Percentiles rank a stretch among this genome's conserved stretches.
Evolutionary conservation across 2,797 vertebrate species (phyloP).

Genomic region (Amniataba percoides): DNA sequence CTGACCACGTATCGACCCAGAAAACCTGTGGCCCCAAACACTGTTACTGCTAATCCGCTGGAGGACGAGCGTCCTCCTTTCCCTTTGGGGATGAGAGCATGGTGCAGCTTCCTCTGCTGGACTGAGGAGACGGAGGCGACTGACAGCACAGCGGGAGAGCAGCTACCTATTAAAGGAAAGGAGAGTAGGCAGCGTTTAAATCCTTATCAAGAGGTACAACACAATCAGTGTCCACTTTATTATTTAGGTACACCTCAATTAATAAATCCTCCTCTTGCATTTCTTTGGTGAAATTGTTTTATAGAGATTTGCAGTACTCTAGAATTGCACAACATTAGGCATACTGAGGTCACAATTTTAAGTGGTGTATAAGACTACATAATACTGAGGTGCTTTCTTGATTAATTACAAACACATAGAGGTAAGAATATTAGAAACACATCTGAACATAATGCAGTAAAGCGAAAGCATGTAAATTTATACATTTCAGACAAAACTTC

Average conservation of each 20-base stretch:
- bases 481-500: no score
- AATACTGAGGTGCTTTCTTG: no score
- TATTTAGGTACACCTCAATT: no score
- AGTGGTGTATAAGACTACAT: no score
- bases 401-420: no score
- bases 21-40: slow-evolving; percentile 96
- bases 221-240: neutral
- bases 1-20: slow-evolving; percentile 94
- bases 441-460: no score
- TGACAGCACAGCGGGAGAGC: slow-evolving; percentile 74
- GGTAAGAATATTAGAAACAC: neutral
- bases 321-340: neutral
- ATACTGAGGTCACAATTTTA: no score
- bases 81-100: slow-evolving; percentile 89
- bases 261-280: neutral
- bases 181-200: neutral
- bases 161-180: slow-evolving; percentile 76
- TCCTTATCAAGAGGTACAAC: neutral
- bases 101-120: slow-evolving; percentile 89
- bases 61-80: slow-evolving; percentile 94
- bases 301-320: neutral
- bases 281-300: neutral
- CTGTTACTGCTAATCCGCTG: slow-evolving; percentile 94
- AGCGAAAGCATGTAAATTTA: no score
- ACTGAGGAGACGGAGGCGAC: slow-evolving; percentile 67